Evolutionary conservation across 2,888 invertebrate genomes (phyloP).

Genomic region (Elegia similella): DNA sequence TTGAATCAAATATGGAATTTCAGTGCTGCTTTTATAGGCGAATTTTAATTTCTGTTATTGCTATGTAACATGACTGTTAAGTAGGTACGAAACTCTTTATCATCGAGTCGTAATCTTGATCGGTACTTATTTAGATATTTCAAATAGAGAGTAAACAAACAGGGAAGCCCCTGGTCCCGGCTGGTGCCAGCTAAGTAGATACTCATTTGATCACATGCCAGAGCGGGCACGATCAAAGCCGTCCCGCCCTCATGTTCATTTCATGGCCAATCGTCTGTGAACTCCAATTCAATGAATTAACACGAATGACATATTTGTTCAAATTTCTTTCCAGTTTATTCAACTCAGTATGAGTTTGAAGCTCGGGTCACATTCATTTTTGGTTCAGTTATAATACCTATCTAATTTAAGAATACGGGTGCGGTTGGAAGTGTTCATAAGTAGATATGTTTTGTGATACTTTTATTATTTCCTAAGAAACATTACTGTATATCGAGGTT

Average conservation of each 20-base stretch:
- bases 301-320: conserved; percentile 64
- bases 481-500: no score
- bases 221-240: conserved; percentile 74
- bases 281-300: conserved; percentile 68
- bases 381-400: background rate
- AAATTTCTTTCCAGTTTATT: conserved; percentile 37
- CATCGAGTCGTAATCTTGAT: background rate
- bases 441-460: no score
- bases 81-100: background rate
- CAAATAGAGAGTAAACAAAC: conserved; percentile 38
- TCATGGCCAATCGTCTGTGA: conserved; percentile 66
- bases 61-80: background rate
- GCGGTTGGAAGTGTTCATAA: no score
- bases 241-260: conserved; percentile 48
- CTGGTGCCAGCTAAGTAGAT: conserved; percentile 47
- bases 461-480: no score
- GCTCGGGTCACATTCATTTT: background rate
- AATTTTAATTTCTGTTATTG: no score
- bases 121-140: conserved; percentile 21
- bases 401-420: conserved; percentile 1
- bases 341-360: conserved; percentile 19
- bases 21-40: no score
- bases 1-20: no score
- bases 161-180: conserved; percentile 25
- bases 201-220: conserved; percentile 70